Conservation (phyloP, 2,113 vertebrate genomes). For the Bothrops jararaca region DNA sequence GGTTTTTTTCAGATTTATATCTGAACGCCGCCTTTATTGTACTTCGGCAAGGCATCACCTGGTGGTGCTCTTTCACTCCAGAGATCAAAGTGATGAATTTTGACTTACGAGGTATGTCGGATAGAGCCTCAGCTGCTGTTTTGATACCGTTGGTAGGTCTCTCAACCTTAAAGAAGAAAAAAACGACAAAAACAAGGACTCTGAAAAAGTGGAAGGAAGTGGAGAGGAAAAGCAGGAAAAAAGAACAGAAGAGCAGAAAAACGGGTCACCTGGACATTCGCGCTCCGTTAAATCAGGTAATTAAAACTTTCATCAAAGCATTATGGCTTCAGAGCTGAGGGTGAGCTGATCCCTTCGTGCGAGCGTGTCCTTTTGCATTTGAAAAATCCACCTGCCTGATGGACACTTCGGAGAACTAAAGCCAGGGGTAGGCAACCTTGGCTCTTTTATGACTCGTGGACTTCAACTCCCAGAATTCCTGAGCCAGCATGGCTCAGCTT, state of each 20-base stretch:
- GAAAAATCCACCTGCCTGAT: fast-evolving
- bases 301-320: background rate
- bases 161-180: slow-evolving; percentile 76
- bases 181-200: slow-evolving; percentile 73
- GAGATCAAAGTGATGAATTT: background rate
- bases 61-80: background rate
- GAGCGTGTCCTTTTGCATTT: background rate
- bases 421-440: too few relatives aligned
- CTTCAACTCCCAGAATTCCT: too few relatives aligned
- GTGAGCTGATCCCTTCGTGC: background rate
- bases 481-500: too few relatives aligned
- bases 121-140: background rate
- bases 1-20: background rate
- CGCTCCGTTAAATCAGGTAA: slow-evolving; percentile 74
- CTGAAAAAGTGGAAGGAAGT: slow-evolving; percentile 63
- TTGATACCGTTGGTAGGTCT: slow-evolving; percentile 45
- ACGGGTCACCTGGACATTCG: slow-evolving; percentile 60
- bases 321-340: background rate
- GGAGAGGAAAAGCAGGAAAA: slow-evolving; percentile 79
- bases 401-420: too few relatives aligned
- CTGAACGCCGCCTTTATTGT: background rate
- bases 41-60: background rate
- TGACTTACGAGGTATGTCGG: fast-evolving
- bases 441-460: too few relatives aligned
- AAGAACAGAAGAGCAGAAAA: slow-evolving; percentile 67